Conservation (phyloP, 2,888 invertebrate genomes). For the Polyommatus icarus region DNA sequence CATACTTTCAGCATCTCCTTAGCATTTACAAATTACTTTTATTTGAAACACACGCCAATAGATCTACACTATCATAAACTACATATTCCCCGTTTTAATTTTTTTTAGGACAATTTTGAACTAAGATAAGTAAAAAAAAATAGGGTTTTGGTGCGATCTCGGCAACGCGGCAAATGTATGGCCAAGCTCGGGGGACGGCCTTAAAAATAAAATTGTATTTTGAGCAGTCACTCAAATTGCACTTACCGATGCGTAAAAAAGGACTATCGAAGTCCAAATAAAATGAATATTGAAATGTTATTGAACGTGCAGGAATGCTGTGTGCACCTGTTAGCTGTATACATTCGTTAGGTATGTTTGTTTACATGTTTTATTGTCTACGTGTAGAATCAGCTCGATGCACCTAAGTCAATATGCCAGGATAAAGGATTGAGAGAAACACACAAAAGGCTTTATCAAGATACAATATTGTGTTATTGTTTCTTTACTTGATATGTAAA, state of each 20-base stretch:
- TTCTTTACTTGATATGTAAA: neutral
- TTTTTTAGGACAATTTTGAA: too few relatives aligned
- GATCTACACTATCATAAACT: too few relatives aligned
- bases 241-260: neutral
- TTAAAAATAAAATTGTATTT: neutral
- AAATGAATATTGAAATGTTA: conserved; percentile 17
- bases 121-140: too few relatives aligned
- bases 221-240: neutral
- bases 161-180: too few relatives aligned
- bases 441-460: neutral
- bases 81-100: too few relatives aligned
- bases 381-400: neutral
- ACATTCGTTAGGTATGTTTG: conserved; percentile 5
- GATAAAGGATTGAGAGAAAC: neutral
- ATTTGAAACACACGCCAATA: too few relatives aligned
- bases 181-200: too few relatives aligned
- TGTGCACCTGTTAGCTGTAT: conserved; percentile 10
- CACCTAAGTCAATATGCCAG: conserved; percentile 1
- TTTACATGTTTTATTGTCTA: conserved; percentile 11
- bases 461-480: neutral
- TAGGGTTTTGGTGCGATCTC: too few relatives aligned
- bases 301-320: conserved; percentile 19
- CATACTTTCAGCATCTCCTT: too few relatives aligned
- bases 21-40: too few relatives aligned
- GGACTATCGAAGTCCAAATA: conserved; percentile 12